These are phyloP conservation scores for Gadus chalcogrammus DNA, from an alignment of 2,113 vertebrate genomes.

Conservation along the genomic window DNA sequence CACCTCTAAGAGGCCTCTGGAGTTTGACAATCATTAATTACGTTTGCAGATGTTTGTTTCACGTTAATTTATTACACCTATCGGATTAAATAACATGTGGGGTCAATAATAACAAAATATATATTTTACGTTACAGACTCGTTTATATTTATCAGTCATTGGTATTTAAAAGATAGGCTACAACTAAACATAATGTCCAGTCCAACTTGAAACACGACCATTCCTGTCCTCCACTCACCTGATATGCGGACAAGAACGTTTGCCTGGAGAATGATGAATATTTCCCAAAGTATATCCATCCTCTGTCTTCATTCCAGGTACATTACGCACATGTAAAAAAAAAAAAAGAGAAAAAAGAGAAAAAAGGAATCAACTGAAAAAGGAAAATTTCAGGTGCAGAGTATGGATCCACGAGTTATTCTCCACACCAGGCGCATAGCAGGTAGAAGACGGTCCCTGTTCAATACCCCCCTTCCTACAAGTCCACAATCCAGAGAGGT, in stretches of 20 bases:
- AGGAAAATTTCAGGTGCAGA: conserved; percentile 72
- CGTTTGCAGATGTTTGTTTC: too few species aligned
- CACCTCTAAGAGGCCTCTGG: too few species aligned
- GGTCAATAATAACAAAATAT: too few species aligned
- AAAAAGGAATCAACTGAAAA: conserved; percentile 46
- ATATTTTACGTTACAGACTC: too few species aligned
- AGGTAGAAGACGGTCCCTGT: conserved; percentile 48
- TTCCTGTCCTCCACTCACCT: conserved; percentile 75
- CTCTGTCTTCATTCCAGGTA: conserved; percentile 93
- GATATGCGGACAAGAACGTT: conserved; percentile 95
- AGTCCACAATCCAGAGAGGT: conserved; percentile 45
- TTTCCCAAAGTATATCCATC: conserved; percentile 99
- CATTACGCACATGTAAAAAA: conserved; percentile 78
- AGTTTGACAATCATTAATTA: too few species aligned
- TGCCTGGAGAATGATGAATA: conserved; percentile 94
- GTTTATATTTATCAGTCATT: too few species aligned
- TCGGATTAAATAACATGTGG: too few species aligned
- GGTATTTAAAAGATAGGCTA: too few species aligned
- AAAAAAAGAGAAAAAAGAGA: neutral
- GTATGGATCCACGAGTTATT: conserved; percentile 80
- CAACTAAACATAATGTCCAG: too few species aligned
- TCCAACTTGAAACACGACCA: too few species aligned
- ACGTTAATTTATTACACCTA: too few species aligned
- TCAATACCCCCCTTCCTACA: conserved; percentile 31
- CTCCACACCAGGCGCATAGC: conserved; percentile 87